phyloP scores from a whole-genome alignment of 2,888 invertebrate species.

The Steromphala cineraria region DNA sequence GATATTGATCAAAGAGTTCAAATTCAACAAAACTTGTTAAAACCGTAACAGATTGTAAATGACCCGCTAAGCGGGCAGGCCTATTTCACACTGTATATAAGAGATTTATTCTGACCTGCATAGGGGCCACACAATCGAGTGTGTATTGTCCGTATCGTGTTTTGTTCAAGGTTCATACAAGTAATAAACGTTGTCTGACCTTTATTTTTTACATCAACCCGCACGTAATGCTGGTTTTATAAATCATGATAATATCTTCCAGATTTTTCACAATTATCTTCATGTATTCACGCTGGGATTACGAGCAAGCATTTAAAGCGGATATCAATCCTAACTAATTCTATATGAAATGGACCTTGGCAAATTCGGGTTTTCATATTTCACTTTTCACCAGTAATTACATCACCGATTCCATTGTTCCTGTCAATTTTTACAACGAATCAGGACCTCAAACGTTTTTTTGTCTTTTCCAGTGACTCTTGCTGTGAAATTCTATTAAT shows the following conservation, averaged over 20 bases:
- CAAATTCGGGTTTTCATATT: background rate
- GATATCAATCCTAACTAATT: background rate
- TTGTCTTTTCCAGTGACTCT: background rate
- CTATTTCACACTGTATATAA: too few relatives aligned
- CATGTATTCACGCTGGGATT: background rate
- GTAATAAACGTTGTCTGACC: too few relatives aligned
- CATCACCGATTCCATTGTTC: background rate
- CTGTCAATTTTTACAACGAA: background rate
- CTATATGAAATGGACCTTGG: background rate
- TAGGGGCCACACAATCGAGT: too few relatives aligned
- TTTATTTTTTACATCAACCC: too few relatives aligned
- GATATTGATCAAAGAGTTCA: too few relatives aligned
- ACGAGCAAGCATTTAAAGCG: background rate
- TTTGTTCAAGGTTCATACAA: too few relatives aligned
- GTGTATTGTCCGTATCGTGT: too few relatives aligned
- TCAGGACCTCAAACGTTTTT: background rate
- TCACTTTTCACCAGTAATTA: background rate
- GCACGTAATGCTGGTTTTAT: too few relatives aligned
- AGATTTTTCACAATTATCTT: background rate
- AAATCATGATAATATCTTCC: background rate
- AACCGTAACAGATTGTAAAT: too few relatives aligned
- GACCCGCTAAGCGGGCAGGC: too few relatives aligned
- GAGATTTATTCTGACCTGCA: too few relatives aligned
- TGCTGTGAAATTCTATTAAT: conserved; percentile 9
- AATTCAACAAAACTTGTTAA: too few relatives aligned